Base-by-base conservation (phyloP, 2,797 vertebrate species). In the Lerista edwardsae region DNA sequence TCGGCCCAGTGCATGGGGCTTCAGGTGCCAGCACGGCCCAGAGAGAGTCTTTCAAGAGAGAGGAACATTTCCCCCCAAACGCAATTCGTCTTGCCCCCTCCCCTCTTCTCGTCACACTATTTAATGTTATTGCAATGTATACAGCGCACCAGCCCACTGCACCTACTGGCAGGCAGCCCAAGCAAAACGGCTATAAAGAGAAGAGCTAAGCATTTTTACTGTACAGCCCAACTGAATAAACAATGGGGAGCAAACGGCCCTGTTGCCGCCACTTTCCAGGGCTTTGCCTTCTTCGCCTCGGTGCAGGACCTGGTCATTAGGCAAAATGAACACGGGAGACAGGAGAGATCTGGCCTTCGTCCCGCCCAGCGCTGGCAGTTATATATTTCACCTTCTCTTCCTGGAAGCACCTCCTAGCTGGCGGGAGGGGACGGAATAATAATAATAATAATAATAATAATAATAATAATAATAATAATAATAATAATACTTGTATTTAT, bases 221-320 rank as follows among this genome's bases (percentile, higher is more conserved):
- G 77, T 85, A 83, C 80, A 91, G 87, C 79, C 87, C 89, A 80
- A 89, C 92, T 2, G 0, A 93, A 91, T 87, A 93, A 85, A 92
- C 90, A 93, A 91, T 91, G 89, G 90, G 92, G 90, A 82, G 84
- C 84, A 93, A 94, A 91, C 84, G 84, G 86, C 84, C 87, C 78
- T 79, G 76, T 74, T 79, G 76, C 76, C 39, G 84, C n/a, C n/a
- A n/a, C 86, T 92, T 90, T 93, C 89, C 78, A 76, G 51, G 51
- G 78, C 76, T 29, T 5, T 82, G 88, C 82, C 55, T 51, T 51
- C n/a, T 88, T 91, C 90, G 12, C 68, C 72, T 80, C 87, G 77
- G 89, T 87, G 87, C 88, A 90, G 87, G 81, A 25, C 65, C 17
- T 44, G 21, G 29, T 29, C 36, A 57, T 44, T 21, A 34, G 77